phyloP scores from a whole-genome alignment of 92 coral and sea anemone genomes.

The Bergia puertoricense region DNA sequence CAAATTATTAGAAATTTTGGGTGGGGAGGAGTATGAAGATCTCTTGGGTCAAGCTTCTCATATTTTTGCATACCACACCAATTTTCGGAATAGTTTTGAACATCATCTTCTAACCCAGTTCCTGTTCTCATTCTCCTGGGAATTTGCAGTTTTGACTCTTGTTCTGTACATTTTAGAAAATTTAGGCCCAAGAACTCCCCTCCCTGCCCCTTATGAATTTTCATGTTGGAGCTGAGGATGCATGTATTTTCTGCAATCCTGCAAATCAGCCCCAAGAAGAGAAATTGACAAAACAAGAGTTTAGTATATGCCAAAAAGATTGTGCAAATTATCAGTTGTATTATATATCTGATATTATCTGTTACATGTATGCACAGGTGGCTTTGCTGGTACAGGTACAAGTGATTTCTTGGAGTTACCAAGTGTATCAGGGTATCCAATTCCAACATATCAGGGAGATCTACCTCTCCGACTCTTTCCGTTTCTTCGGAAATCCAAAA shows the following conservation, averaged over 20 bases:
- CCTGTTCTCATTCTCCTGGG: not conserved
- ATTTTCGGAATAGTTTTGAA: conserved; percentile 2
- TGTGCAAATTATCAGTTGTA: conserved; percentile 10
- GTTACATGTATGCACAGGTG: conserved; percentile 20
- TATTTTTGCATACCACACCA: conserved; percentile 8
- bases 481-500: conserved; percentile 18
- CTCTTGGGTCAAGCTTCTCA: too few relatives aligned
- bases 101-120: conserved; percentile 1
- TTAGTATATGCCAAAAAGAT: conserved; percentile 12
- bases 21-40: conserved; percentile 1
- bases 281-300: not conserved
- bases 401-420: not conserved
- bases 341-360: not conserved
- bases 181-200: too few relatives aligned
- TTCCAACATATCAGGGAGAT: not conserved
- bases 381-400: conserved; percentile 17
- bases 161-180: not conserved
- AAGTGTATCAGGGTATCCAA: conserved; percentile 7
- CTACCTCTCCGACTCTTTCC: conserved; percentile 12
- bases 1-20: not conserved
- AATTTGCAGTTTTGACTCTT: not conserved
- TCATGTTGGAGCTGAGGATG: too few relatives aligned
- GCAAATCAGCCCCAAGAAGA: too few relatives aligned
- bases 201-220: too few relatives aligned
- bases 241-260: too few relatives aligned